phyloP scores from a whole-genome alignment of 2,113 vertebrate genomes.

The Amphiprion percula region DNA sequence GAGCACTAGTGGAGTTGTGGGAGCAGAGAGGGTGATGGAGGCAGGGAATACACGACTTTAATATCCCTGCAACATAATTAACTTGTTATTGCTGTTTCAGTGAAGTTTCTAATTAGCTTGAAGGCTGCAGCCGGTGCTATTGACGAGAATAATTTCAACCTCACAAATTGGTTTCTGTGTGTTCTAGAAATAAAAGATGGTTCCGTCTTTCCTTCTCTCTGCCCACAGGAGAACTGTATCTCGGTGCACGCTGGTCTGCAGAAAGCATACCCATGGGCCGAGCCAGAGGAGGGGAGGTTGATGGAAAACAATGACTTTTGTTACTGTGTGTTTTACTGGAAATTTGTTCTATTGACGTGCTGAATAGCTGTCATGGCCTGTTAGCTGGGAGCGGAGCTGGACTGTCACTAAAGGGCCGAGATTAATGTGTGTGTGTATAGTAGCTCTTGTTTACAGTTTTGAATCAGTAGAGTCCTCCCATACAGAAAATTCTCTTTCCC shows the following conservation, averaged over 20 bases:
- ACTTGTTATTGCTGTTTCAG: constrained; percentile 78
- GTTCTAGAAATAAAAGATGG: constrained; percentile 60
- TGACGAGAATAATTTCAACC: constrained; percentile 70
- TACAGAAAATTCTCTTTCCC: constrained; percentile 25
- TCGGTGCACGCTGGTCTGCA: constrained; percentile 7
- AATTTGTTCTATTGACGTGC: constrained; percentile 66
- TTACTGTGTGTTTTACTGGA: constrained; percentile 46
- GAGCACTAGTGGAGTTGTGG: constrained; percentile 35
- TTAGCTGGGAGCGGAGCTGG: constrained; percentile 54
- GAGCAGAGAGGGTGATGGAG: constrained; percentile 49
- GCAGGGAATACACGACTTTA: constrained; percentile 66
- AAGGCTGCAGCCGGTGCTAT: constrained; percentile 63
- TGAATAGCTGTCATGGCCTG: constrained; percentile 59
- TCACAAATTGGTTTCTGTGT: constrained; percentile 72
- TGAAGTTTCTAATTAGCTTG: constrained; percentile 80
- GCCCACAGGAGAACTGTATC: constrained; percentile 49
- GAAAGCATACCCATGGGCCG: constrained; percentile 1
- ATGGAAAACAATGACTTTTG: constrained; percentile 63
- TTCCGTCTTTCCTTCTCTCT: neutral
- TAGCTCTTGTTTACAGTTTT: constrained; percentile 47
- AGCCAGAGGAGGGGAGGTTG: constrained; percentile 15
- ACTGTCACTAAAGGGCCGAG: constrained; percentile 42
- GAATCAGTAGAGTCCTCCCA: constrained; percentile 33
- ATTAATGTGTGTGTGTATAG: constrained; percentile 17
- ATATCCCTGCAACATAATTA: constrained; percentile 80